Evolutionary conservation across 2,113 vertebrate species (phyloP), one percentile per base, ranked within the genome.

Genomic region (Sebastes fasciatus): DNA sequence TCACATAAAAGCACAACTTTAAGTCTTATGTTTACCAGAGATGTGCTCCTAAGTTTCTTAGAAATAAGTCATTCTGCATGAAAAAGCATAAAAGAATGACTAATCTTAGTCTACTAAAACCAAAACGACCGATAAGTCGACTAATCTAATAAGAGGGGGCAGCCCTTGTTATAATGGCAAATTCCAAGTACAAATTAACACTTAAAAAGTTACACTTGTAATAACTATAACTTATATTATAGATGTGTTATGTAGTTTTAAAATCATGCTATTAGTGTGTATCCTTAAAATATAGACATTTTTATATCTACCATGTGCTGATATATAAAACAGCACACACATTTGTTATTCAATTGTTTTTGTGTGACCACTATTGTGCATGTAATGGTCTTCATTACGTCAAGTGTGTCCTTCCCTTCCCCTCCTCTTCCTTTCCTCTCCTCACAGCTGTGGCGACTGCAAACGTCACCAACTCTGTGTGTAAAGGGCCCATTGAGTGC

Each of bases 381-480:
- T 54, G 9, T 48, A 12, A 49, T 6, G 19, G 23, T 68, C 55
- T 49, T 68, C 16, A 65, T 83, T 46, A 78, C 21, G 0, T 45
- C 8, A 76, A 77, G 79, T 69, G 52, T 80, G 75, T 68, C 34
- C n/a, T 46, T 61, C n/a, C 51, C 54, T 55, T 71, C 23, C 52
- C 48, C 26, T 66, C 64, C 51, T 46, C 17, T 77, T 60, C 57
- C 17, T 63, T 74, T 62, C 5, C 45, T 55, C 5, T 55, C 42
- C 19, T 71, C 55, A 70, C 90, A 89, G 78, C 85, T 88, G 86
- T 79, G 45, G 45, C 12, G 46, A 64, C 68, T 77, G 76, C 90
- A 76, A 16, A 92, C 67, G 52, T 91, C 93, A 91, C 79, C 4
- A 51, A 26, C 68, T 34, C 17, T 1, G 46, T 75, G 64, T 82